Evolutionary conservation across 1,140 invertebrate species (phyloP), one percentile per base, ranked within the genome.

Genomic region (Meloidogyne floridensis): DNA sequence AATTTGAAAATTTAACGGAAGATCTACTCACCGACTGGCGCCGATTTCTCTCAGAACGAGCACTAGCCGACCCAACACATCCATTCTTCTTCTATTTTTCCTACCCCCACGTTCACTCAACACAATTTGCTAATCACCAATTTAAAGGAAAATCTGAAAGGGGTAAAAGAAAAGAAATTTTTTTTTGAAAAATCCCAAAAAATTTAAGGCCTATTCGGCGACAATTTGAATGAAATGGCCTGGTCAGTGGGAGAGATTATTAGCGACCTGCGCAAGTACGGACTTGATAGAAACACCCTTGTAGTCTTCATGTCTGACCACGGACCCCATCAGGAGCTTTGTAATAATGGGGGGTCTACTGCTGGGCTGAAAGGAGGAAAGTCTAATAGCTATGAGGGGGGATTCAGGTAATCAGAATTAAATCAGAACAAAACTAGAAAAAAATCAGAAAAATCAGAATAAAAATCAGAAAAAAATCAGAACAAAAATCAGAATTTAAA

Each of bases 71-170:
- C 0, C 76, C 78, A 43, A 42, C 81, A 13, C 76, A 75, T 20
- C 89, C 89, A 0, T 90, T 90, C 85, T 90, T 90, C 81, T 90
- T 90, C 77, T 90, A 89, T 80, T 90, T 90, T 80, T 87, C 87
- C 15, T 90, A 90, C 59, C 89, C 89, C 7, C 89, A 90, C 59
- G 89, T 90, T 18, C 89, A 90, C 73, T 82, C 80, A 10, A 83
- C 82, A 13, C 90, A 90, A 77, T 90, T 90, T 74, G 88, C 88
- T 13, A 86, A 82, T 70, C 70, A 85, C 75, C 71, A 75, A 13
- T 90, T 90, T 71, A 79, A 73, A 20, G 85, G 85, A 65, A 80
- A 72, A 42, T 89, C 88, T 11, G 65, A 74, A 54, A 59, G 88
- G 70, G 88, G 88, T 83, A 56, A 51, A 59, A n/a, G 8, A 42